Percentiles rank a stretch among this genome's conserved stretches.
These are phyloP conservation scores for Bedellia somnulentella DNA, from an alignment of 2,888 invertebrate species.

Conservation along the genomic window DNA sequence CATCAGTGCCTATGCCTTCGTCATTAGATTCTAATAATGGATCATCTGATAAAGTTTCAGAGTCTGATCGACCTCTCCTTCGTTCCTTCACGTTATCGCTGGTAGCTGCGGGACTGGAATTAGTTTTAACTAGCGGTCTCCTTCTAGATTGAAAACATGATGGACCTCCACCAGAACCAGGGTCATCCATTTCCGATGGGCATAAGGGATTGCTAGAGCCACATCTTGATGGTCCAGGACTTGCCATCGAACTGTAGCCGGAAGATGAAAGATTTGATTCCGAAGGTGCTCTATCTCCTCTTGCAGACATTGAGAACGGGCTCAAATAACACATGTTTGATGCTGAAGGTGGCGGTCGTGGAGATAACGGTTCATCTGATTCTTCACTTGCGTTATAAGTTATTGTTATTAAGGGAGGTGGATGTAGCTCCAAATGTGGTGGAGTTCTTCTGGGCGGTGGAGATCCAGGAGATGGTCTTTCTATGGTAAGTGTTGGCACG, in stretches of 20 bases:
- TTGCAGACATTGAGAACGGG: conserved; percentile 73
- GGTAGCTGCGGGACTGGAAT: conserved; percentile 47
- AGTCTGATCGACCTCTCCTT: conserved; percentile 68
- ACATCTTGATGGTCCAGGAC: conserved; percentile 80
- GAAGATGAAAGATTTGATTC: conserved; percentile 84
- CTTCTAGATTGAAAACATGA: conserved; percentile 59
- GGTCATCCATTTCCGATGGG: conserved; percentile 75
- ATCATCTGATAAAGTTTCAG: conserved; percentile 74
- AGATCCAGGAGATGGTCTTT: conserved; percentile 71
- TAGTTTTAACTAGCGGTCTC: conserved; percentile 65
- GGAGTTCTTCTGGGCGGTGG: conserved; percentile 63
- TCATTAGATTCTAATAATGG: conserved; percentile 72
- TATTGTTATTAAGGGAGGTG: conserved; percentile 71
- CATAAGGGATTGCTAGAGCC: conserved; percentile 80
- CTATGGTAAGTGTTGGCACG: conserved; percentile 67
- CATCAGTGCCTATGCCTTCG: conserved; percentile 78
- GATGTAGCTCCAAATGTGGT: conserved; percentile 67
- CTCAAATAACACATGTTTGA: conserved; percentile 73
- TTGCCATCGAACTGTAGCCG: conserved; percentile 84
- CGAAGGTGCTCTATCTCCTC: conserved; percentile 75
- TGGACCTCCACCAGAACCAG: conserved; percentile 61
- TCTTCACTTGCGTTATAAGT: conserved; percentile 79
- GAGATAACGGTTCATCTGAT: conserved; percentile 73
- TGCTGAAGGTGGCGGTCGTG: conserved; percentile 57
- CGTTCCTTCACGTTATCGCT: conserved; percentile 49